phyloP scores from a whole-genome alignment of 2,888 invertebrate genomes.

The Heliconius ethilla region DNA sequence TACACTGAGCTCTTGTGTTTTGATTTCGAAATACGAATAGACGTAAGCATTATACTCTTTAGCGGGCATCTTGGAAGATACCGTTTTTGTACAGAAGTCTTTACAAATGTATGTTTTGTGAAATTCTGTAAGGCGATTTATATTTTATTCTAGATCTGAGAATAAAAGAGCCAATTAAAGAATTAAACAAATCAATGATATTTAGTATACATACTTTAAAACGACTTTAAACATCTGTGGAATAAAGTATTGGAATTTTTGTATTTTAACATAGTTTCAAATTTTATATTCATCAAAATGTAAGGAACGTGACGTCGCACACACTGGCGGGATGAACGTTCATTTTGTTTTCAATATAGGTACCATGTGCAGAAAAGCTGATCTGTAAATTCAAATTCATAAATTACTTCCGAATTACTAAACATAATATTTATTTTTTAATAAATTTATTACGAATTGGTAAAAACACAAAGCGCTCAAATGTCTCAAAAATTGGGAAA shows the following conservation, averaged over 20 bases:
- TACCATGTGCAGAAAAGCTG: not conserved
- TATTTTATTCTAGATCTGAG: not conserved
- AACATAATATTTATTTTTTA: not conserved
- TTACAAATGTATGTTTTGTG: constrained; percentile 51
- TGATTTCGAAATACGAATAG: constrained; percentile 49
- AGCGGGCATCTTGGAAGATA: constrained; percentile 42
- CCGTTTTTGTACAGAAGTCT: constrained; percentile 23
- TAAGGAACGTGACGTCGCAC: constrained; percentile 72
- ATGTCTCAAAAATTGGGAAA: not conserved
- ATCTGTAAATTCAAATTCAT: not conserved
- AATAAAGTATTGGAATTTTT: not conserved
- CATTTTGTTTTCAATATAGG: constrained; percentile 11
- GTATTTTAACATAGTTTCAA: not conserved
- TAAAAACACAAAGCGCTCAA: not conserved
- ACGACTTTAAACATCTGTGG: not conserved
- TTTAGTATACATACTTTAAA: not conserved
- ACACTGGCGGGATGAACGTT: constrained; percentile 64
- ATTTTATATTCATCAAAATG: constrained; percentile 60
- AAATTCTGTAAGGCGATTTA: not conserved
- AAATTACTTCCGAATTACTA: not conserved
- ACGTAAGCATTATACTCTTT: constrained; percentile 44
- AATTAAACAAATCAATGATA: not conserved
- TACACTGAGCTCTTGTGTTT: constrained; percentile 52
- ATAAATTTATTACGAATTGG: not conserved
- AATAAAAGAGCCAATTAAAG: constrained; percentile 5